Conservation (phyloP, 2,888 invertebrate species). For the Ceramica pisi region DNA sequence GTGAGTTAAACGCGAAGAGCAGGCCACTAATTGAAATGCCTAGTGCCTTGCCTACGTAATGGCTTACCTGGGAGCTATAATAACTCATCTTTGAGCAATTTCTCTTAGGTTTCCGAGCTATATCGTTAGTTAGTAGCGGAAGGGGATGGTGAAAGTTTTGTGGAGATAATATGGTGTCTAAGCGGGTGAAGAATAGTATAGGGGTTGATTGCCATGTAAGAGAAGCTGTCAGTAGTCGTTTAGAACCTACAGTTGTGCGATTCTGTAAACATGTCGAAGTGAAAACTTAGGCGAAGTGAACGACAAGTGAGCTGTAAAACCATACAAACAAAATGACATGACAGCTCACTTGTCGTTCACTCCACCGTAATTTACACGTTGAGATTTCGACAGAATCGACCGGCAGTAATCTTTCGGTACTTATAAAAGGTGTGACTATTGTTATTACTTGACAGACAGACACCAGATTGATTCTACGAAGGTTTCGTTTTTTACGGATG, state of each 20-base stretch:
- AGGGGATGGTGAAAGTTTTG: neutral
- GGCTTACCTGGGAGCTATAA: conserved; percentile 28
- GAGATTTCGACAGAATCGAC: too few relatives aligned
- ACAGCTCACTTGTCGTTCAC: too few relatives aligned
- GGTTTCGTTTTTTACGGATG: too few relatives aligned
- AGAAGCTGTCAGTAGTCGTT: neutral
- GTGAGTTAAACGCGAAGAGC: conserved; percentile 24
- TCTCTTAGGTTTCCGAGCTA: conserved; percentile 3
- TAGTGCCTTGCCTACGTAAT: conserved; percentile 23
- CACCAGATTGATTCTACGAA: too few relatives aligned
- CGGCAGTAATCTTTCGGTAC: neutral
- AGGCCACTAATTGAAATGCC: conserved; percentile 40
- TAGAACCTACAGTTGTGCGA: neutral
- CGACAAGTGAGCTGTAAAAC: too few relatives aligned
- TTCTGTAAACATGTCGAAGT: too few relatives aligned
- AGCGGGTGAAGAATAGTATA: too few relatives aligned
- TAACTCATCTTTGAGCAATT: conserved; percentile 33
- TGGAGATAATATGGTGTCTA: neutral
- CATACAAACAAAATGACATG: too few relatives aligned
- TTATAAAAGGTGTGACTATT: too few relatives aligned
- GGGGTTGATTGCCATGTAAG: neutral
- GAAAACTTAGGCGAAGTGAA: too few relatives aligned
- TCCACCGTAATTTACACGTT: too few relatives aligned
- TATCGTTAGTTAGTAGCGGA: neutral
- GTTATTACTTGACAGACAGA: too few relatives aligned